phyloP scores from a whole-genome alignment of 1,140 invertebrate species.

The Drosophila sulfurigaster region DNA sequence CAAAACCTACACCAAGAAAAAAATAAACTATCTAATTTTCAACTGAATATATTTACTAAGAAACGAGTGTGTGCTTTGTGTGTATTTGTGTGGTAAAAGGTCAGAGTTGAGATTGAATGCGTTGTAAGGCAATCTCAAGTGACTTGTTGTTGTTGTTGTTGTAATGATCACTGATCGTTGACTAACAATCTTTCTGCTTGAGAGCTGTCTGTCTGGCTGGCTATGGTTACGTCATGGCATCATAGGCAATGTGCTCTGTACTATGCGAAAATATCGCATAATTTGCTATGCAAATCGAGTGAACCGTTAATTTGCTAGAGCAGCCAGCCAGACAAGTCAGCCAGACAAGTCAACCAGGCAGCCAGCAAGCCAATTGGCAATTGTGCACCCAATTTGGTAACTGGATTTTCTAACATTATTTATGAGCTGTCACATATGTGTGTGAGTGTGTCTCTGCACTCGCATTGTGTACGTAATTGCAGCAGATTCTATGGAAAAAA shows the following conservation, averaged over 20 bases:
- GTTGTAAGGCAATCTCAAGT: constrained; percentile 45
- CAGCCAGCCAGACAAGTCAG: constrained; percentile 43
- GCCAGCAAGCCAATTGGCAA: constrained; percentile 58
- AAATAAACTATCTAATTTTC: neutral
- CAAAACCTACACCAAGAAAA: neutral
- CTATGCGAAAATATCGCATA: constrained; percentile 78
- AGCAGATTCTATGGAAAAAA: constrained; percentile 41
- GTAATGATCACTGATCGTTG: constrained; percentile 30
- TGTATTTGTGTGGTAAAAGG: constrained; percentile 53
- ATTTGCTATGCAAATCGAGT: constrained; percentile 82
- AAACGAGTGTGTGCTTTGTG: constrained; percentile 1
- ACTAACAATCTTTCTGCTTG: constrained; percentile 13
- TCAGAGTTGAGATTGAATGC: constrained; percentile 60
- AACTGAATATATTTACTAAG: neutral
- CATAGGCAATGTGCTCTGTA: constrained; percentile 37
- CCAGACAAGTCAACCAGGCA: constrained; percentile 33
- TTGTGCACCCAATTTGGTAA: constrained; percentile 83
- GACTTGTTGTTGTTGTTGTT: constrained; percentile 23
- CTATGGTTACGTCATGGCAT: constrained; percentile 51
- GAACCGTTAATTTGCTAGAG: constrained; percentile 70
- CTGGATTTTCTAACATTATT: constrained; percentile 78
- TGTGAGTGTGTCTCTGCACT: constrained; percentile 19
- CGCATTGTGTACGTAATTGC: constrained; percentile 31
- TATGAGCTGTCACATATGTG: constrained; percentile 51
- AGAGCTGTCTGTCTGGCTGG: constrained; percentile 12